A percentile compares a stretch with the other conserved stretches of the same genome.
Conservation (phyloP, 2,113 vertebrate genomes). For the Seriola quinqueradiata region DNA sequence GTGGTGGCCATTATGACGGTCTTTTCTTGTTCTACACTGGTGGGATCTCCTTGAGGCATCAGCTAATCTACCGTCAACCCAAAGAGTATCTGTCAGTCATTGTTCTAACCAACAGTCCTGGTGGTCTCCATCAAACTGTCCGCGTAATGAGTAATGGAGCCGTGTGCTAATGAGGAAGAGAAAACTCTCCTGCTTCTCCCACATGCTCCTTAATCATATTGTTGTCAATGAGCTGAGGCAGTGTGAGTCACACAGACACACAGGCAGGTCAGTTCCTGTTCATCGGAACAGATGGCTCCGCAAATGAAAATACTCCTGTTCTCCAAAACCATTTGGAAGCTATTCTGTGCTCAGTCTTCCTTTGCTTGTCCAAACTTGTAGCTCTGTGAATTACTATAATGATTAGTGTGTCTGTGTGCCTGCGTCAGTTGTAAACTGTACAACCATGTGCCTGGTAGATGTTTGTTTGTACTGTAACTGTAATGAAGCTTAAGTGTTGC, state of each 20-base stretch:
- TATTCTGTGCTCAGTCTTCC: slow-evolving; percentile 31
- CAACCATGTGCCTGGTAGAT: neutral
- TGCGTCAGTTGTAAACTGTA: neutral
- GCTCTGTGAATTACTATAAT: slow-evolving; percentile 20
- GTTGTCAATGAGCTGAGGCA: slow-evolving; percentile 47
- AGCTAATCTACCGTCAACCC: slow-evolving; percentile 30
- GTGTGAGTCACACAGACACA: slow-evolving; percentile 42
- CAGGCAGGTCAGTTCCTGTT: slow-evolving; percentile 52
- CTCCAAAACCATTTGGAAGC: slow-evolving; percentile 40
- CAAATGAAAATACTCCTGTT: slow-evolving; percentile 24
- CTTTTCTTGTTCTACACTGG: slow-evolving; percentile 57
- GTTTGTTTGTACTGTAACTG: slow-evolving; percentile 29
- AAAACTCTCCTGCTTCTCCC: slow-evolving; percentile 14
- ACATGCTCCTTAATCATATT: slow-evolving; percentile 48
- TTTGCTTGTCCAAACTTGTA: slow-evolving; percentile 24
- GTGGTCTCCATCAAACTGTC: slow-evolving; percentile 66
- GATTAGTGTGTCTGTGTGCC: slow-evolving; percentile 13
- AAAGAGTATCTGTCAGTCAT: slow-evolving; percentile 32
- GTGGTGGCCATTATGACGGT: slow-evolving; percentile 18
- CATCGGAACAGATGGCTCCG: slow-evolving; percentile 28
- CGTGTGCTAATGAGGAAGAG: slow-evolving; percentile 21
- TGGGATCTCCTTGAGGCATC: slow-evolving; percentile 60
- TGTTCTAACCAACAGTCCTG: slow-evolving; percentile 34
- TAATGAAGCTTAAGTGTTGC: slow-evolving; percentile 9
- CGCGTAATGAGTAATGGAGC: slow-evolving; percentile 39